Percentiles rank a stretch among this genome's conserved stretches.
Conservation (phyloP, 2,113 vertebrate genomes). For the Campylomormyrus numenius region DNA sequence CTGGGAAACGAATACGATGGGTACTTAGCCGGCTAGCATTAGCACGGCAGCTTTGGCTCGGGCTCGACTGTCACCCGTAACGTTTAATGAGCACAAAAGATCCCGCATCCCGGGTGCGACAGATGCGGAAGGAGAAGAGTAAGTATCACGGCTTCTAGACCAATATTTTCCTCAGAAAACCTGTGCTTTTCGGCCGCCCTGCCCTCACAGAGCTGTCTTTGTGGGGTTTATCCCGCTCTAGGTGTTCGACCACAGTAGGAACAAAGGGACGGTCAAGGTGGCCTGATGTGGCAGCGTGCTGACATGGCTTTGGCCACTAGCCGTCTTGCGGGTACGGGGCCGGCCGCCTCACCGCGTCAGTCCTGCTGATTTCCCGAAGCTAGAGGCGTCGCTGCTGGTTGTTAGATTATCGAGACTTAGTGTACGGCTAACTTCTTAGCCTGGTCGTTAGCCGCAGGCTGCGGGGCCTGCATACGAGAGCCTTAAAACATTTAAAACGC, state of each 20-base stretch:
- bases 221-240: background rate
- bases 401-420: background rate
- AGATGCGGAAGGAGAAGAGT: constrained; percentile 6
- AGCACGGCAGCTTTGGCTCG: constrained; percentile 27
- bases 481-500: background rate
- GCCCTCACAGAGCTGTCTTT: background rate
- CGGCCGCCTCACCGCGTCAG: background rate
- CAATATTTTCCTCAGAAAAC: background rate
- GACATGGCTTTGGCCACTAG: background rate
- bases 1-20: constrained; percentile 32
- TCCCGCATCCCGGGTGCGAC: background rate
- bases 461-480: background rate
- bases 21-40: constrained; percentile 40
- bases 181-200: background rate
- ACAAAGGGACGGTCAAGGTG: constrained; percentile 11
- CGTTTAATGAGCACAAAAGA: constrained; percentile 13
- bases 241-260: background rate
- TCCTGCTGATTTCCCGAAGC: background rate
- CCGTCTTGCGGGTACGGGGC: background rate
- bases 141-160: background rate
- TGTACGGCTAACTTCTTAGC: background rate
- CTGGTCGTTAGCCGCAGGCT: background rate
- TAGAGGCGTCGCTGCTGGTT: background rate
- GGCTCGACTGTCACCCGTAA: constrained; percentile 18
- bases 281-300: background rate